Conservation (phyloP, 1,140 invertebrate species). For the Macrosteles quadrilineatus region DNA sequence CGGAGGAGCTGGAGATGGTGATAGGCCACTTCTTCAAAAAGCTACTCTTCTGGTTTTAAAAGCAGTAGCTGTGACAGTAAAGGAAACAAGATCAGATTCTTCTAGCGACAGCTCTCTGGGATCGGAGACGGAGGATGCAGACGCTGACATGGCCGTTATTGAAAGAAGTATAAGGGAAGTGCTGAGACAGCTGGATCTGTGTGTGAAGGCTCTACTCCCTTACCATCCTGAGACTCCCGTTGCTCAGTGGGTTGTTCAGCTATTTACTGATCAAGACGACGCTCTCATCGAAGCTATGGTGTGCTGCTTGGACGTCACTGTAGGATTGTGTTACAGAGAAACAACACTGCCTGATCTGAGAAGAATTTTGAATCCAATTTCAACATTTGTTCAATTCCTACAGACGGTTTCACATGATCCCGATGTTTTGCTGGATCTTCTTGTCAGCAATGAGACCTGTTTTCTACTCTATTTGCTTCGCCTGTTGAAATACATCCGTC, state of each 20-base stretch:
- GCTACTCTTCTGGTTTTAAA: constrained; percentile 82
- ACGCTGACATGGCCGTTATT: constrained; percentile 85
- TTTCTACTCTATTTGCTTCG: constrained; percentile 84
- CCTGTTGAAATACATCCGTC: constrained; percentile 80
- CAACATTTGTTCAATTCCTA: constrained; percentile 82
- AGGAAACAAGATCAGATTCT: constrained; percentile 83
- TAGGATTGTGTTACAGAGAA: constrained; percentile 78
- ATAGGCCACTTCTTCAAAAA: constrained; percentile 74
- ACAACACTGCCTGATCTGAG: constrained; percentile 71
- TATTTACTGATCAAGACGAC: constrained; percentile 90
- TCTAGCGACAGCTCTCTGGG: constrained; percentile 71
- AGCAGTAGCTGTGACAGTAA: constrained; percentile 85
- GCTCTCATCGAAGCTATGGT: constrained; percentile 91
- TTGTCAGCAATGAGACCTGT: constrained; percentile 90
- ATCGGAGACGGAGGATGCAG: constrained; percentile 80
- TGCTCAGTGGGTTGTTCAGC: constrained; percentile 82
- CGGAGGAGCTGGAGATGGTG: constrained; percentile 55
- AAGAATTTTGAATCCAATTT: constrained; percentile 76
- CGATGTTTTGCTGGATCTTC: constrained; percentile 79
- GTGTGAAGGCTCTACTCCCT: constrained; percentile 76
- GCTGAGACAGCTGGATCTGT: constrained; percentile 75
- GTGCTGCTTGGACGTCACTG: constrained; percentile 83
- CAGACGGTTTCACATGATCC: constrained; percentile 80
- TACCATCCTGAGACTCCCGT: constrained; percentile 86
- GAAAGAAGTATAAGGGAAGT: constrained; percentile 80